Evolutionary conservation across 2,113 vertebrate species (phyloP), one percentile per base, ranked within the genome.

Genomic region (Paradisaea rubra): DNA sequence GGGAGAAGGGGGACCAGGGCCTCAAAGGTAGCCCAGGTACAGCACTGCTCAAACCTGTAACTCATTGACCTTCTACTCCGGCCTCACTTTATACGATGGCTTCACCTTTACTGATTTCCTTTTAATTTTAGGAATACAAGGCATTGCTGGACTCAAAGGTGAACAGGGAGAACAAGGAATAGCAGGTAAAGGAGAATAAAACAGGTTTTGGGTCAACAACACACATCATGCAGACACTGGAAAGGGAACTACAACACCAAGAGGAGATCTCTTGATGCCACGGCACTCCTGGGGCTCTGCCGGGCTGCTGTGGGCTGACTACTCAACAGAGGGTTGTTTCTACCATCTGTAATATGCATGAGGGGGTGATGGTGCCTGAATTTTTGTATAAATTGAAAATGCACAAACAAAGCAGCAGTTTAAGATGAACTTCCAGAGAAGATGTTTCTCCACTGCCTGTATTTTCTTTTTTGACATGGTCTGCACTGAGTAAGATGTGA

Each of bases 71-170:
- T 80, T 18, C 56, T 97, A 2, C 70, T 27, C 60, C 15, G 54
- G 30, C 42, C 33, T 65, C 0, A 0, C 7, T 69, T 50, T 52
- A 28, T 42, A 18, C 30, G 41, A 49, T 23, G 21, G 28, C 13
- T 35, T 74, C 4, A 5, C 11, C 39, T 39, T 31, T 53, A 73
- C 11, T 18, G 12, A 86, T 85, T 80, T 53, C 24, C 44, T 77
- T 92, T 68, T 39, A 74, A 97, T 56, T 52, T 93, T 49, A 95
- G 98, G 98, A 91, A 22, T 12, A 3, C 4, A 31, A 35, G 98
- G 97, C 42, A 3, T 14, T 71, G 86, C 74, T 33, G 98, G 98
- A 88, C 91, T 15, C 78, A 97, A 70, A 70, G 98, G 98, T 9
- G 94, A 96, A 65, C 66, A 69, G 30, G 96, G 95, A 93, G 44